Evolutionary conservation across 2,888 invertebrate species (phyloP), one percentile per base, ranked within the genome.

Genomic region (Patella depressa): DNA sequence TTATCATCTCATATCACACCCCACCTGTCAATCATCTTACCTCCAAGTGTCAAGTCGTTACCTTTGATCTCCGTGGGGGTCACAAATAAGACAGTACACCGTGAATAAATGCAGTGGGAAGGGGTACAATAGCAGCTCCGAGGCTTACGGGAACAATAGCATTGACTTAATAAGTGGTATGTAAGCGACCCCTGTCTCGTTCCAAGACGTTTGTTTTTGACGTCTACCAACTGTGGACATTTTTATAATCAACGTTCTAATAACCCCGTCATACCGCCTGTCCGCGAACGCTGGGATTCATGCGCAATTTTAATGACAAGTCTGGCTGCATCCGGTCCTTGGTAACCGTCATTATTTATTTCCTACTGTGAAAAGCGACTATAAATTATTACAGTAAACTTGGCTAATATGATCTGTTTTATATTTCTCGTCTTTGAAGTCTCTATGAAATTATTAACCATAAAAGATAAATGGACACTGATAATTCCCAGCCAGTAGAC

Each of bases 221-320:
- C 65, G 24, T 19, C 19, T 24, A 24, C 12, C 24, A 19, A 24
- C 24, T 65, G 65, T 65, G 19, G 65, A 65, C 24, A 24, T 65
- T 19, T 65, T 24, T 14, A 12, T 24, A 24, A 65, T 65, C 65
- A 65, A 65, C 24, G 65, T n/a, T n/a, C 65, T 24, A 65, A 24
- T 19, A 65, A 65, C 65, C 19, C 65, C 65, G 19, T 24, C 19
- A 65, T 65, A 24, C 11, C 65, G 19, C 12, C 65, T 65, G 45
- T 45, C 45, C 45, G 9, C 7, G 45, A 45, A 45, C 45, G 19
- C 19, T 65, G 65, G 11, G 24, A 65, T 65, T 65, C 65, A 19
- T 65, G 65, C 65, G 24, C 65, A 65, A 65, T 19, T 24, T 24
- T 65, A 65, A 65, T 65, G 65, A 65, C 65, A 65, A 24, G 24